Base-by-base conservation (phyloP, 1,140 invertebrate genomes). In the Lepeophtheirus salmonis region DNA sequence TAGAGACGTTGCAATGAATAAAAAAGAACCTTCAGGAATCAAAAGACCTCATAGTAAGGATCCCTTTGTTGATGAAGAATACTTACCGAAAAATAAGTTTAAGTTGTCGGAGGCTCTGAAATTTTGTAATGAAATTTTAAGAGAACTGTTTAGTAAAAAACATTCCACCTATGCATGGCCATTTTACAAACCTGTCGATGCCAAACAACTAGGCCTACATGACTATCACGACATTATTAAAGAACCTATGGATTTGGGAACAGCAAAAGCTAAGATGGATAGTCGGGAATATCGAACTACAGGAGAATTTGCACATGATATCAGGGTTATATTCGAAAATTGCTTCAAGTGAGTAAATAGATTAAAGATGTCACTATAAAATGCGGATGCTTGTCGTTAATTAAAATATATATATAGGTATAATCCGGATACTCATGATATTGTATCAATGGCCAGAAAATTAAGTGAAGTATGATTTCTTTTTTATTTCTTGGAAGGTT, bases 161-260 rank as follows among this genome's bases (percentile, higher is more conserved):
- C 89, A 95, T 78, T 86, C 85, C 68, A 83, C 82, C 65, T 97
- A 97, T 73, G 92, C 91, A 63, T 97, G 92, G 91, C 94, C 94
- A 62, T 99, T 98, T 75, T 95, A 97, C 70, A 95, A 97, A 73
- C 95, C 95, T 23, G 95, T 99, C 25, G 92, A 98, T 76, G 91
- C 89, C 12, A 86, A 90, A 68, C 77, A 86, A 64, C 73, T 97
- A n/a, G 55, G 55, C 30, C 77, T 98, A 61, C 84, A 90, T 71
- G 95, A 98, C 74, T 99, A 99, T 74, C 89, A 96, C 77, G 90
- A 97, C 66, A 94, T 98, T 66, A 97, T 99, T 66, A 97, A 95
- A 70, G 88, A 95, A 72, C 95, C 95, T 13, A 99, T 99, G 94
- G 95, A 99, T 76, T 76, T 99, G 64, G 89, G 89, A 14, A 95